These are phyloP conservation scores for Clinocottus analis DNA, from an alignment of 2,113 vertebrate genomes.

Conservation along the genomic window DNA sequence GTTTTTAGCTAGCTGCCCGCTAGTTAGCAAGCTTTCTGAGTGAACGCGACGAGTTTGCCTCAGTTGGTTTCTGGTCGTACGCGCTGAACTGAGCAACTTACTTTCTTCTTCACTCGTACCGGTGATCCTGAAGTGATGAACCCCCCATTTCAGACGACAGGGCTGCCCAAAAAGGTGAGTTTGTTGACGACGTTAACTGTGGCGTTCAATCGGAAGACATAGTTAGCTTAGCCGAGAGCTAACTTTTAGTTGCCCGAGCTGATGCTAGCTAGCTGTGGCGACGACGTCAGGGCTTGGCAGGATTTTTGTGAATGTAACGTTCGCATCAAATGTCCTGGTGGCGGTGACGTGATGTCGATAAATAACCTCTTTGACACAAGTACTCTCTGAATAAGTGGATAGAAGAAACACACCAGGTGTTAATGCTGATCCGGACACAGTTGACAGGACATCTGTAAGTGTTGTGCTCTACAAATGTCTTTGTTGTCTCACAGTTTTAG, in stretches of 20 bases:
- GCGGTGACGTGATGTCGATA: not conserved
- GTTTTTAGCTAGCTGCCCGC: slow-evolving; percentile 66
- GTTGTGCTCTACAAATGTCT: slow-evolving; percentile 6
- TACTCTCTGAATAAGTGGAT: not conserved
- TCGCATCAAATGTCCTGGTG: slow-evolving; percentile 16
- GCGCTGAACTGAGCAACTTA: slow-evolving; percentile 40
- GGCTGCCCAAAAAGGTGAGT: slow-evolving; percentile 57
- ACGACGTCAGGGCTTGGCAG: slow-evolving; percentile 66
- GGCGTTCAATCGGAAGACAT: slow-evolving; percentile 42
- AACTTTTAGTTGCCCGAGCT: slow-evolving; percentile 71
- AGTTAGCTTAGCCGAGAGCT: slow-evolving; percentile 79
- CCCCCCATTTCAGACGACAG: no score
- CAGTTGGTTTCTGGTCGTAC: slow-evolving; percentile 52
- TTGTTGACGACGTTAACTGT: not conserved
- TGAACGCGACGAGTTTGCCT: slow-evolving; percentile 76
- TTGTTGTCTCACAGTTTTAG: not conserved
- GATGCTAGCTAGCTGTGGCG: slow-evolving; percentile 75
- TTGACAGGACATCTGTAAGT: slow-evolving; percentile 1
- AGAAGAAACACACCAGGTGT: not conserved
- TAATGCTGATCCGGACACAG: not conserved
- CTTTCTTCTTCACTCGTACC: slow-evolving; percentile 24
- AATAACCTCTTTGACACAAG: not conserved
- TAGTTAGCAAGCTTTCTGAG: slow-evolving; percentile 68
- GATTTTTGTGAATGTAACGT: slow-evolving; percentile 20
- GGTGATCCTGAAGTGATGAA: slow-evolving; percentile 43